Conservation (phyloP, 2,888 invertebrate genomes). For the Aethes cnicana region DNA sequence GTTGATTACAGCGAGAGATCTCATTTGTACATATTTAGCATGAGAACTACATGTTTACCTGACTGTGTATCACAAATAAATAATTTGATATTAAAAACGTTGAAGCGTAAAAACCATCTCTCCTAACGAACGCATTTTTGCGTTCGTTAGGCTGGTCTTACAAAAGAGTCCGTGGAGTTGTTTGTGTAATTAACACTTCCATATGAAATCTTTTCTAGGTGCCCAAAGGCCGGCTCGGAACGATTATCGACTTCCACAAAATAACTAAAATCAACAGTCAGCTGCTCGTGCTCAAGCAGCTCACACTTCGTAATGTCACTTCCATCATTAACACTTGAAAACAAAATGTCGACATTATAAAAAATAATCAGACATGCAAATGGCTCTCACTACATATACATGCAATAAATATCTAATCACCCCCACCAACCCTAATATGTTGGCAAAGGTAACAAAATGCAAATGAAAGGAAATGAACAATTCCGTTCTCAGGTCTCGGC, state of each 20-base stretch:
- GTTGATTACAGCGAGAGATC: too few relatives aligned
- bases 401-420: conserved; percentile 27
- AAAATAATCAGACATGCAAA: conserved; percentile 11
- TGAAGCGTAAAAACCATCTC: neutral
- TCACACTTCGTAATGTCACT: conserved; percentile 6
- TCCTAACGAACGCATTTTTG: too few relatives aligned
- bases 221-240: conserved; percentile 40
- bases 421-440: conserved; percentile 25
- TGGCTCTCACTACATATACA: conserved; percentile 9
- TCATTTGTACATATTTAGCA: too few relatives aligned
- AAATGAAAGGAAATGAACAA: conserved; percentile 31
- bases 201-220: conserved; percentile 51
- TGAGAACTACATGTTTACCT: too few relatives aligned
- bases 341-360: neutral
- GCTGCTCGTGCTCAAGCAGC: conserved; percentile 9
- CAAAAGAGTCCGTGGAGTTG: conserved; percentile 45
- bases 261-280: conserved; percentile 61
- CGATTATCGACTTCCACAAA: conserved; percentile 55
- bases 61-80: too few relatives aligned
- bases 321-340: neutral
- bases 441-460: conserved; percentile 32
- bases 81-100: too few relatives aligned
- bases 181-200: conserved; percentile 57
- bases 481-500: conserved; percentile 33
- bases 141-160: conserved; percentile 1